These are phyloP conservation scores for Xenopus laevis DNA, from an alignment of 2,113 vertebrate species.

Conservation along the genomic window DNA sequence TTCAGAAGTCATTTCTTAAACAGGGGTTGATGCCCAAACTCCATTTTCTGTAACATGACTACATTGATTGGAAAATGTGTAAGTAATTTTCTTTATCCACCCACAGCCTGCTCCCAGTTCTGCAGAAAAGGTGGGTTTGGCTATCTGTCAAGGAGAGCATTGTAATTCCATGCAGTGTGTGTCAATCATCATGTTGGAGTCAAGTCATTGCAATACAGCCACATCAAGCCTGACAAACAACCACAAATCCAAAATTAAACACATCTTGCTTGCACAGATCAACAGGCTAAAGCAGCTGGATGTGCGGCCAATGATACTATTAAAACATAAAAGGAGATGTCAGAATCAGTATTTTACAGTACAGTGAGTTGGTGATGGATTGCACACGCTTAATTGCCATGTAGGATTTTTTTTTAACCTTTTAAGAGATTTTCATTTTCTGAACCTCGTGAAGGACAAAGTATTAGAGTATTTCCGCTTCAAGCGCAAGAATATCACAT, in stretches of 20 bases:
- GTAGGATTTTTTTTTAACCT: background rate
- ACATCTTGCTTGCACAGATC: slow-evolving; percentile 27
- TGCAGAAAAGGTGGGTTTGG: slow-evolving; percentile 14
- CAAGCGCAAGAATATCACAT: no score
- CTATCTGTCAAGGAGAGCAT: slow-evolving; percentile 8
- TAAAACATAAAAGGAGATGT: slow-evolving; percentile 23
- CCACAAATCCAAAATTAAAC: slow-evolving; percentile 31
- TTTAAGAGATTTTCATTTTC: no score
- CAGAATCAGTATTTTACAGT: slow-evolving; percentile 11
- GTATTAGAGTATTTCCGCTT: no score
- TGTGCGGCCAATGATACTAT: background rate
- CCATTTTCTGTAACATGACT: slow-evolving; percentile 2
- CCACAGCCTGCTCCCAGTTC: slow-evolving; percentile 4
- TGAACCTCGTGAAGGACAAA: no score
- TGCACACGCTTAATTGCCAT: slow-evolving; percentile 21
- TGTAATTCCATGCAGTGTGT: slow-evolving; percentile 6
- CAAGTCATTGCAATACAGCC: slow-evolving; percentile 26
- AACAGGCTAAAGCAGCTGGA: slow-evolving; percentile 1
- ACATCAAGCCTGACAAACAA: slow-evolving; percentile 26
- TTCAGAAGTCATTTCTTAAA: no score
- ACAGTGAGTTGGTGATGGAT: slow-evolving; percentile 4
- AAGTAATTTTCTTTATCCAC: slow-evolving; percentile 21
- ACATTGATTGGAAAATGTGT: slow-evolving; percentile 18
- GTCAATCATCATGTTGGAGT: slow-evolving; percentile 33
- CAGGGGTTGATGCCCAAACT: no score